Evolutionary conservation across 1,140 invertebrate genomes (phyloP), one percentile per base, ranked within the genome.

Genomic region (Palaemon carinicauda): DNA sequence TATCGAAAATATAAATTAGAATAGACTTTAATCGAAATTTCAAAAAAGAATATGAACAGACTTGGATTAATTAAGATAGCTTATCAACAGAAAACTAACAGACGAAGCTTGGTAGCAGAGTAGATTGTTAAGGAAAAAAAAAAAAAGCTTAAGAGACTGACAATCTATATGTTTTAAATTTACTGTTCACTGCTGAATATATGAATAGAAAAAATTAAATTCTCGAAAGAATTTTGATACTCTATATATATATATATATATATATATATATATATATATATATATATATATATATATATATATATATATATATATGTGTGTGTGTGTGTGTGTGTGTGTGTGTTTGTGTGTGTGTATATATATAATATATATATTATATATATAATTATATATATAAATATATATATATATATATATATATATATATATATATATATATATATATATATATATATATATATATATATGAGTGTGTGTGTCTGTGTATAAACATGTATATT

Each of bases 371-470:
- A 24, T 24, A n/a, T 69, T 15, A 24, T 12, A 69, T 9, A 15
- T 69, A 69, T 69, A 69, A 15, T 69, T 15, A 24, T 12, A 69
- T 9, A 15, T 69, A 69, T 69, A 69, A 15, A 69, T 69, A 69
- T 69, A 69, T 69, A 69, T 69, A 69, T 69, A 69, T 69, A 69
- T 69, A 69, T 69, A 69, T 69, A 69, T 69, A 69, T 69, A 69
- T 69, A 69, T 69, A 69, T 69, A 69, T 69, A 69, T 69, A 69
- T 69, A 69, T 69, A 69, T 69, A 82, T 69, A 82, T 33, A 82
- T 65, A 71, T 69, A 69, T 71, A 69, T 65, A 82, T 51, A 82
- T 71, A 71, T 82, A 69, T 82, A 69, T 82, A 69, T 65, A 54
- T 51, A 31, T 29, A 71, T 85, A 74, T 84, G 27, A 52, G 74